Evolutionary conservation across 2,797 vertebrate species (phyloP), one percentile per base, ranked within the genome.

Genomic region (Eleutherodactylus coqui): DNA sequence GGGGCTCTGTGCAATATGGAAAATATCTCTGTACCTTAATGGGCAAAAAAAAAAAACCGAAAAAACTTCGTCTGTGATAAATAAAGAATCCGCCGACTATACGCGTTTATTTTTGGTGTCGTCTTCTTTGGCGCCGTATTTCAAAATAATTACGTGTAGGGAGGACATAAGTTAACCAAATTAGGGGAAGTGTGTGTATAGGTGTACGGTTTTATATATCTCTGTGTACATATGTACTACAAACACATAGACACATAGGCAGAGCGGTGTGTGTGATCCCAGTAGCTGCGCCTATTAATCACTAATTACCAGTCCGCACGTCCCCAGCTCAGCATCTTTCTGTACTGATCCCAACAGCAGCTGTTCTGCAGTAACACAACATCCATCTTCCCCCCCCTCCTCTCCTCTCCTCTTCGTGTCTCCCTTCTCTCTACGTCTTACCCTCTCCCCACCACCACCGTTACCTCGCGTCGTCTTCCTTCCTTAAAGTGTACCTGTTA

Each of bases 401-500:
- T 58, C 55, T 64, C 45, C 80, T 89, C 78, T 72, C 88, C 89
- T 88, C 88, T 75, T 43, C 87, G 67, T 11, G 24, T n/a, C 75
- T 79, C 41, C 55, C 69, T 78, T 87, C 75, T 75, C 73, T 87
- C 88, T 87, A 85, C 89, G 90, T 91, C 87, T 70, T 82, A 91
- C 76, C 85, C 89, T 82, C 91, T 29, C 45, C 62, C 45, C 16
- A 34, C 60, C 75, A 45, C 69, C 11, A 43, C 38, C 17, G 11
- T 27, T 78, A 60, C 76, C 53, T 79, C 47, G 29, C 58, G 9
- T 64, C 41, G 13, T 49, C 19, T 38, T 17, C n/a, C 43, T 29
- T 64, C n/a, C 32, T 69, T 51, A 47, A 36, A 70, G 64, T 82
- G 32, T 64, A 82, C 79, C 79, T 70, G 79, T 27, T 67, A 45